phyloP scores from a whole-genome alignment of 2,113 vertebrate genomes.

The Calyptommatus sinebrachiatus region DNA sequence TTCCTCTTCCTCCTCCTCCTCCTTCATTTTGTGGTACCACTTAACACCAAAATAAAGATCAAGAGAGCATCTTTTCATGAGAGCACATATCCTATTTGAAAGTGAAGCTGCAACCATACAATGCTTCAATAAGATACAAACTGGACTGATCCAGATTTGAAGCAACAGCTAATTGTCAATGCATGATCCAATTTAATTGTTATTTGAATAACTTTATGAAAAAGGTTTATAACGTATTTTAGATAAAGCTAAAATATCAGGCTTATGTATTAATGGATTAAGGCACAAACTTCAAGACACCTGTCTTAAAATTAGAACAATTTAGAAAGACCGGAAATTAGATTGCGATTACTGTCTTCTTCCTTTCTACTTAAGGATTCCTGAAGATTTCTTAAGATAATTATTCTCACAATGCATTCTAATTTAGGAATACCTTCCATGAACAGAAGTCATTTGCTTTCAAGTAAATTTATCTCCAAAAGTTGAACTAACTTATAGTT shows the following conservation, averaged over 20 bases:
- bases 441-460: background rate
- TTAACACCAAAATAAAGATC: no score
- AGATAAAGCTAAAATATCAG: constrained; percentile 15
- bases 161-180: constrained; percentile 22
- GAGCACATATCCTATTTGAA: no score
- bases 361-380: background rate
- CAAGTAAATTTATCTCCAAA: background rate
- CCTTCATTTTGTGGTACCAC: no score
- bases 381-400: constrained; percentile 4
- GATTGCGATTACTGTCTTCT: background rate
- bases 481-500: background rate
- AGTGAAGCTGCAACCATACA: background rate
- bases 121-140: constrained; percentile 31
- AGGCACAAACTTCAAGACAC: background rate
- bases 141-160: constrained; percentile 49
- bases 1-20: no score
- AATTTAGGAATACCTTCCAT: background rate
- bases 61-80: no score
- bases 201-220: constrained; percentile 15
- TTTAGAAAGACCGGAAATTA: constrained; percentile 8
- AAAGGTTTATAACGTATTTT: constrained; percentile 31
- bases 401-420: background rate
- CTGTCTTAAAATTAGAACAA: constrained; percentile 19
- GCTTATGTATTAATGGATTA: constrained; percentile 23
- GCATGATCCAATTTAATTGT: constrained; percentile 46